These are phyloP conservation scores for Phataginus tetradactyla DNA, from an alignment of 2,797 vertebrate genomes.

Conservation along the genomic window DNA sequence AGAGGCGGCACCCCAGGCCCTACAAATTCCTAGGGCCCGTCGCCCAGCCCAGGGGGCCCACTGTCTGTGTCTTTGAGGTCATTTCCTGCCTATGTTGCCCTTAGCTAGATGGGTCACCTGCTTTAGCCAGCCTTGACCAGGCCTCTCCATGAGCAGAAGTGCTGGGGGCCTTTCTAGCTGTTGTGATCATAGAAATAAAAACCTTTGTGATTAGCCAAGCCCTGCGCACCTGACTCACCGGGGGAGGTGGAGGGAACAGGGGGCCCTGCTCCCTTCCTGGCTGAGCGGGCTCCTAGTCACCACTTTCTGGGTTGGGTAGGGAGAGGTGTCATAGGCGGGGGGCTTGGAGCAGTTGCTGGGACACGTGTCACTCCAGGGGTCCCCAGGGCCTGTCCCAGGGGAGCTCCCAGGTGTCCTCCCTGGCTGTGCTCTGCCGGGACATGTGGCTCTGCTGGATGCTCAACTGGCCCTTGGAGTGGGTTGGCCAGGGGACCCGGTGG, in stretches of 20 bases:
- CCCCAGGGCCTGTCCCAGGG: not conserved
- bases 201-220: not conserved
- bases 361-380: not conserved
- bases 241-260: too few relatives aligned
- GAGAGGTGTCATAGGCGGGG: not conserved
- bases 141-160: rapidly evolving
- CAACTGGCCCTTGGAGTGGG: too few relatives aligned
- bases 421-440: too few relatives aligned
- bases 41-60: not conserved
- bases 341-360: not conserved
- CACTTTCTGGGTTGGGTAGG: too few relatives aligned
- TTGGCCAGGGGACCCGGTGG: not conserved
- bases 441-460: not conserved
- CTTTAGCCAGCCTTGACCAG: not conserved
- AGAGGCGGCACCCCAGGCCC: not conserved
- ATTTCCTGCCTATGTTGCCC: too few relatives aligned
- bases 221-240: not conserved
- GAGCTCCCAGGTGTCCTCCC: not conserved
- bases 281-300: not conserved
- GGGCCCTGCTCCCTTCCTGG: not conserved
- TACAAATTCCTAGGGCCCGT: not conserved
- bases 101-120: not conserved
- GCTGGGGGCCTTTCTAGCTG: not conserved
- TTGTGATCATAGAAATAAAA: not conserved
- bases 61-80: not conserved